phyloP scores from a whole-genome alignment of 2,888 invertebrate genomes.

The Cephus pygmeus region DNA sequence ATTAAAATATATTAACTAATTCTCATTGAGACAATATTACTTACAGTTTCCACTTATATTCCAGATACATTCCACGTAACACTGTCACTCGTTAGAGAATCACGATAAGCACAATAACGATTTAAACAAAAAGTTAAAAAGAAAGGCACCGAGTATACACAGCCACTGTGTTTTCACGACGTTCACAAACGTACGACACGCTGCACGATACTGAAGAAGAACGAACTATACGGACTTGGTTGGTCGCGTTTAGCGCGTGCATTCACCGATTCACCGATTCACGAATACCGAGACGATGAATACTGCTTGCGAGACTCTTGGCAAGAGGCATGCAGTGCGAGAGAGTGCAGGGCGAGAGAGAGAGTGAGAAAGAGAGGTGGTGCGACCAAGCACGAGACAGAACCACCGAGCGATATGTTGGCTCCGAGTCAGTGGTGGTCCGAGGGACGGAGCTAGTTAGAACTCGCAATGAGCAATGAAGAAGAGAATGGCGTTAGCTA shows the following conservation, averaged over 20 bases:
- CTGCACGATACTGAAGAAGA: conserved; percentile 48
- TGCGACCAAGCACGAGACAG: conserved; percentile 12
- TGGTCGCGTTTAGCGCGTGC: conserved; percentile 36
- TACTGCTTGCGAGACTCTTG: background rate
- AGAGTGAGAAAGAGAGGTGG: conserved; percentile 13
- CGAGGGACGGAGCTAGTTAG: too few species aligned
- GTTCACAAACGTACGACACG: conserved; percentile 23
- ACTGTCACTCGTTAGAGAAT: too few species aligned
- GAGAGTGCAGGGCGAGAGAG: conserved; percentile 18
- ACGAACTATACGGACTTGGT: conserved; percentile 27
- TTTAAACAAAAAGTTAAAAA: too few species aligned
- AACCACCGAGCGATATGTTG: background rate
- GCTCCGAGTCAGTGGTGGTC: too few species aligned
- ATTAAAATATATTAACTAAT: too few species aligned
- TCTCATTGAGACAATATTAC: too few species aligned
- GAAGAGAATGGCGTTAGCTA: background rate
- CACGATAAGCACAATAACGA: too few species aligned
- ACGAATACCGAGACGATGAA: conserved; percentile 9
- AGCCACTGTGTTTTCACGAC: too few species aligned
- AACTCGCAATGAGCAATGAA: conserved; percentile 6
- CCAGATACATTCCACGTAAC: too few species aligned
- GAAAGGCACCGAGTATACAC: too few species aligned
- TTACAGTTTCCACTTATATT: too few species aligned
- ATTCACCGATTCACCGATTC: conserved; percentile 43
- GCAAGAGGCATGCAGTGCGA: conserved; percentile 10